A percentile compares a stretch with the other conserved stretches of the same genome.
These are phyloP conservation scores for Psilanteris sp. DNA, from an alignment of 1,140 invertebrate species.

Conservation along the genomic window DNA sequence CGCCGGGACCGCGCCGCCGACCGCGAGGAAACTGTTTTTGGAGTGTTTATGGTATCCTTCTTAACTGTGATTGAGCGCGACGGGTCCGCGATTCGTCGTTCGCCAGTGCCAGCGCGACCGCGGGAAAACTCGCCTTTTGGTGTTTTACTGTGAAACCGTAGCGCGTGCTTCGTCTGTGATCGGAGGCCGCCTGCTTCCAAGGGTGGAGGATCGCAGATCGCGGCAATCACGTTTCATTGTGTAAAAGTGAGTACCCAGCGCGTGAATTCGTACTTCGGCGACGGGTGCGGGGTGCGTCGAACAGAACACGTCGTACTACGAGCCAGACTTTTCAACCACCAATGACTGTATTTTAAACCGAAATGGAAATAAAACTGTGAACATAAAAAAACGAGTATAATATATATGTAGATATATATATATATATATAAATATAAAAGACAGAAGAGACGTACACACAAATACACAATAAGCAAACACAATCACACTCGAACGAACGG, in stretches of 20 bases:
- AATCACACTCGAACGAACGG: conserved; percentile 46
- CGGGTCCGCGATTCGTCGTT: conserved; percentile 5
- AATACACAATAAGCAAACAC: conserved; percentile 59
- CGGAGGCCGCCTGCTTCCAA: conserved; percentile 21
- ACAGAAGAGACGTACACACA: conserved; percentile 48
- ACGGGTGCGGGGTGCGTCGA: conserved; percentile 47
- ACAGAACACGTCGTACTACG: conserved; percentile 32
- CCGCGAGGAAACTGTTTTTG: conserved; percentile 8
- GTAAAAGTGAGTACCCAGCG: conserved; percentile 56
- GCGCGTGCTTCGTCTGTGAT: conserved; percentile 32
- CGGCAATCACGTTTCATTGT: conserved; percentile 37
- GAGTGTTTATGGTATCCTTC: conserved; percentile 16
- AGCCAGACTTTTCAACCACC: conserved; percentile 36
- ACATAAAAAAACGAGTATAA: too few relatives aligned
- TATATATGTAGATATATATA: conserved; percentile 54
- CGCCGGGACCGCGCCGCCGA: neutral
- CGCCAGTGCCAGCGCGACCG: conserved; percentile 33
- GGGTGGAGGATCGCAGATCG: conserved; percentile 36
- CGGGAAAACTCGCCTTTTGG: conserved; percentile 25
- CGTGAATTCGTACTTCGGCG: conserved; percentile 40
- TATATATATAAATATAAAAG: conserved; percentile 43
- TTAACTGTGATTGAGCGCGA: conserved; percentile 20
- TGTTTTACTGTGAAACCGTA: conserved; percentile 17
- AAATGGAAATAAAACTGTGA: conserved; percentile 29
- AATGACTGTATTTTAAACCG: conserved; percentile 19